Evolutionary conservation across 2,888 invertebrate genomes (phyloP).

Genomic region (Zaprionus bogoriensis): DNA sequence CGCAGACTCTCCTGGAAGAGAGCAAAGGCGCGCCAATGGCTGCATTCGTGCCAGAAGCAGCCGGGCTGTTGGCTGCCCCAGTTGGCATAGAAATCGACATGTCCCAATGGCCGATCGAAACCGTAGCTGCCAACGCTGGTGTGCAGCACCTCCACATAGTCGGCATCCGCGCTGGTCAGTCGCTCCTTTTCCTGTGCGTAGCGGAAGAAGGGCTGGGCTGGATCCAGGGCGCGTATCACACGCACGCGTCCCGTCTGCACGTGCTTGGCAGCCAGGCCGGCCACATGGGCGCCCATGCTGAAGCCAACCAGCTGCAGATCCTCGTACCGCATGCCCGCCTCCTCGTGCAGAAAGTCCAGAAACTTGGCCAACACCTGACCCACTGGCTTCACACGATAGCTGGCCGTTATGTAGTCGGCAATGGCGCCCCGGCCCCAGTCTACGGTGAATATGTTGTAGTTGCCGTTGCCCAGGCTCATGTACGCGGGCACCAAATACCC

Average conservation of each 20-base stretch:
- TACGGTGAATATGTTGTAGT: constrained; percentile 78
- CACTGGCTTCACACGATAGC: constrained; percentile 83
- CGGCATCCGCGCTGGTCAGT: constrained; percentile 86
- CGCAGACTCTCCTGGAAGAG: constrained; percentile 71
- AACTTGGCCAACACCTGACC: constrained; percentile 85
- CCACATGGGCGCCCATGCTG: constrained; percentile 86
- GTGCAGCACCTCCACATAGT: constrained; percentile 89
- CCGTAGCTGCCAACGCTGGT: constrained; percentile 84
- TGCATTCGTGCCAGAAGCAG: constrained; percentile 83
- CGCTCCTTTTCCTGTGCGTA: constrained; percentile 71
- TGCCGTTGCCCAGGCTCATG: constrained; percentile 50
- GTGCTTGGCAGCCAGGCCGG: constrained; percentile 84
- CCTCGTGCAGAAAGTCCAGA: constrained; percentile 86
- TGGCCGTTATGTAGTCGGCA: constrained; percentile 80
- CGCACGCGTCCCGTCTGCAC: constrained; percentile 73
- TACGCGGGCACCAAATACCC: constrained; percentile 75
- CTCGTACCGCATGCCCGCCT: constrained; percentile 81
- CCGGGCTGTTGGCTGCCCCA: constrained; percentile 86
- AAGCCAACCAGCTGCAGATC: constrained; percentile 83
- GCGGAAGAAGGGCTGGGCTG: constrained; percentile 84
- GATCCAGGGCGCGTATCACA: constrained; percentile 85
- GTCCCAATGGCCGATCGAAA: constrained; percentile 83
- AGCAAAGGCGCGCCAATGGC: constrained; percentile 79
- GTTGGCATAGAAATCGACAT: constrained; percentile 86
- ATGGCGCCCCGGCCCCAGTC: constrained; percentile 81